These are phyloP conservation scores for Peromyscus polionotus DNA, from an alignment of 2,113 vertebrate genomes.

Conservation along the genomic window DNA sequence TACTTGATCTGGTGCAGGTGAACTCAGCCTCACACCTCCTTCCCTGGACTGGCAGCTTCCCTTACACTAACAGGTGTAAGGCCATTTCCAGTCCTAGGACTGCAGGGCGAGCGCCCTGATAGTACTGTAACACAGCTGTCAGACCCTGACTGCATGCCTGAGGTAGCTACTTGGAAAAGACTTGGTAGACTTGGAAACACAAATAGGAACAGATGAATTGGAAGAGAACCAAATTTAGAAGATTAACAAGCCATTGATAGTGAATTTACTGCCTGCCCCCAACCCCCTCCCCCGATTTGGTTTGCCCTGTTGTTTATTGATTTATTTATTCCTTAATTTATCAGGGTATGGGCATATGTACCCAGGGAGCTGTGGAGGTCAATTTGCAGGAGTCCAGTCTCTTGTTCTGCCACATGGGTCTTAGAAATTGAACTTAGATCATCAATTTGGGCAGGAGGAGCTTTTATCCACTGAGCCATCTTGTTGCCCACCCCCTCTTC, in stretches of 20 bases:
- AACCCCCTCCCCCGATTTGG: neutral
- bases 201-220: neutral
- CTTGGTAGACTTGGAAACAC: neutral
- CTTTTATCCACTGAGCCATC: no score
- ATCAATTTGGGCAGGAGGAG: no score
- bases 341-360: neutral
- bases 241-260: neutral
- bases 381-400: neutral
- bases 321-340: neutral
- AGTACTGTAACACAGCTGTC: neutral
- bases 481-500: no score
- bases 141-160: neutral
- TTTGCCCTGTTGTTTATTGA: neutral
- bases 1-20: neutral
- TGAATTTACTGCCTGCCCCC: neutral
- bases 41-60: neutral
- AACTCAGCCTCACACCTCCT: neutral
- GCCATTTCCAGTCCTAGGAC: neutral
- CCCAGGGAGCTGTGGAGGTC: neutral
- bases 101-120: neutral
- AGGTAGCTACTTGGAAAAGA: neutral
- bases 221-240: neutral
- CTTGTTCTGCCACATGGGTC: neutral
- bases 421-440: neutral
- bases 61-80: neutral